Evolutionary conservation across 2,888 invertebrate genomes (phyloP).

Genomic region (Nemapogon koenigi): DNA sequence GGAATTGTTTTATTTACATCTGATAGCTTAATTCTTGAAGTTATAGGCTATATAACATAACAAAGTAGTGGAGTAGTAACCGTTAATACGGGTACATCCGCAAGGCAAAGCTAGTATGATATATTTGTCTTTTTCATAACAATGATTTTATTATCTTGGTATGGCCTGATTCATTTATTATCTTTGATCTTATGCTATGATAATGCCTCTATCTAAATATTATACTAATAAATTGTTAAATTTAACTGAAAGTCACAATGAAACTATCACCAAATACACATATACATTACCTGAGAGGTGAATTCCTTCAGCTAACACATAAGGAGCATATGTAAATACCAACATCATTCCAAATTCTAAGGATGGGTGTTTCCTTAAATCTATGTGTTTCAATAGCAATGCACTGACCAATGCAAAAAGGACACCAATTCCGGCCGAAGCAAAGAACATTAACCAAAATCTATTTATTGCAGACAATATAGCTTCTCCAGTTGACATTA

Average conservation of each 20-base stretch:
- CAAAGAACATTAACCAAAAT: constrained; percentile 98
- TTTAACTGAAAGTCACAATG: no score
- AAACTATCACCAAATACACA: no score
- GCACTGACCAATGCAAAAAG: constrained; percentile 94
- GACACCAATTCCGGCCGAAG: constrained; percentile 96
- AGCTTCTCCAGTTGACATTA: constrained; percentile 78
- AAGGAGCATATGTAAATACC: constrained; percentile 98
- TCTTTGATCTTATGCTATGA: neutral
- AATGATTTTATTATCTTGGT: no score
- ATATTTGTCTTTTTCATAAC: no score
- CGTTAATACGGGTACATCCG: no score
- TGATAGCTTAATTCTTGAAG: no score
- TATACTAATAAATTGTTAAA: no score
- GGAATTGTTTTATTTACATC: no score
- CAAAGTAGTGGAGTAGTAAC: no score
- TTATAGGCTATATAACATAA: no score
- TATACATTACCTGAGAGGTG: constrained; percentile 79
- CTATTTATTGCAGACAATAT: constrained; percentile 86
- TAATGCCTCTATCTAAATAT: neutral
- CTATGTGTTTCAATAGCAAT: constrained; percentile 91
- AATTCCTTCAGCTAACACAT: constrained; percentile 96
- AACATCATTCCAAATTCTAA: constrained; percentile 98
- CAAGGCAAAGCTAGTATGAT: no score
- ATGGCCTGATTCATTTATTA: no score
- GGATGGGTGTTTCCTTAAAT: constrained; percentile 95